phyloP scores from a whole-genome alignment of 2,888 invertebrate genomes.

The Limulus polyphemus region DNA sequence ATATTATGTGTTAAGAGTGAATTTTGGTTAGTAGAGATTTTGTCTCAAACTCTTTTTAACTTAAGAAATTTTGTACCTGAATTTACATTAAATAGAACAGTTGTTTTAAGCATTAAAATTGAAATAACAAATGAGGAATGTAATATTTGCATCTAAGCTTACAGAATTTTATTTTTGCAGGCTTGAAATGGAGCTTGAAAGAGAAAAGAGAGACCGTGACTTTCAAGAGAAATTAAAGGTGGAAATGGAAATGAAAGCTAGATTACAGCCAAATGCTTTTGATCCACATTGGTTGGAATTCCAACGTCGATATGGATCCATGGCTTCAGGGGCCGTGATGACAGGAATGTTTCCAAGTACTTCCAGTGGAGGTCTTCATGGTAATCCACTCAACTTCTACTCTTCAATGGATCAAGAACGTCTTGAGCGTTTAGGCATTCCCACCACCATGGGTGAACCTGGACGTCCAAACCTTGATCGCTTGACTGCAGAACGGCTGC shows the following conservation, averaged over 20 bases:
- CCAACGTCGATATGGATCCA: constrained; percentile 43
- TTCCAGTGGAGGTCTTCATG: constrained; percentile 31
- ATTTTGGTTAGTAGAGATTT: too few relatives aligned
- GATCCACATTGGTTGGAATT: constrained; percentile 67
- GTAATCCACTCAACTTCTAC: constrained; percentile 37
- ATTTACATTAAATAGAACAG: too few relatives aligned
- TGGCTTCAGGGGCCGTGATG: not conserved
- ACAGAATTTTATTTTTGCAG: constrained; percentile 26
- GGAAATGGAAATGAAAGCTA: constrained; percentile 53
- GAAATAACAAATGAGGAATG: too few relatives aligned
- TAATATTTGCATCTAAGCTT: too few relatives aligned
- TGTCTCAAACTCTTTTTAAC: too few relatives aligned
- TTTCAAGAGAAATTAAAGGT: constrained; percentile 74
- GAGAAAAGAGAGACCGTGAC: constrained; percentile 54
- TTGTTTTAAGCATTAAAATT: too few relatives aligned
- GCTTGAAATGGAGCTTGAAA: constrained; percentile 49
- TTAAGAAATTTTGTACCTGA: too few relatives aligned
- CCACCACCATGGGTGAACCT: constrained; percentile 28
- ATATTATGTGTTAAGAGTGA: too few relatives aligned
- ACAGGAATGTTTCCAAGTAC: constrained; percentile 22
- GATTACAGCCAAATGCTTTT: constrained; percentile 29
- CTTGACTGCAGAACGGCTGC: constrained; percentile 32
- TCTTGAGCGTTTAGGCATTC: constrained; percentile 48
- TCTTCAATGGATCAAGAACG: constrained; percentile 72
- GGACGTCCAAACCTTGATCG: constrained; percentile 22